phyloP scores from a whole-genome alignment of 2,888 invertebrate species.

The Xanthia togata region DNA sequence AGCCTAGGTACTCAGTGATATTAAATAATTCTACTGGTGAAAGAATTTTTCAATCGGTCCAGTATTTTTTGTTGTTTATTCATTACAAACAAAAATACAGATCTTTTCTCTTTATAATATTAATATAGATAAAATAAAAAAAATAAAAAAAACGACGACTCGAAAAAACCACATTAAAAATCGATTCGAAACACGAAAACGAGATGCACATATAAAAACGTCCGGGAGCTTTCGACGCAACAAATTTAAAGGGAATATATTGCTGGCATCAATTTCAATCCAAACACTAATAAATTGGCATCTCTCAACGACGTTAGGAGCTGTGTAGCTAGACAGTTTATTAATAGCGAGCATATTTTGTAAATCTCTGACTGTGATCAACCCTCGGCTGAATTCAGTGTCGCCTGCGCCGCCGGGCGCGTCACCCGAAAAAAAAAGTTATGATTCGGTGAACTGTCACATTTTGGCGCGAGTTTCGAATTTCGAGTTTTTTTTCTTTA shows the following conservation, averaged over 20 bases:
- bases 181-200: conserved; percentile 80
- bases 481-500: conserved; percentile 39
- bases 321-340: conserved; percentile 85
- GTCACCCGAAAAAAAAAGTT: conserved; percentile 82
- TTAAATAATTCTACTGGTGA: no score
- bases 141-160: conserved; percentile 46
- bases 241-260: conserved; percentile 89
- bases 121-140: neutral
- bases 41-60: no score
- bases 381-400: conserved; percentile 86
- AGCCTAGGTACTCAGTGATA: no score
- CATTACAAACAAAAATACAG: no score
- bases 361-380: conserved; percentile 84
- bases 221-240: conserved; percentile 85
- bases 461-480: conserved; percentile 67
- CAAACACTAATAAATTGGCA: conserved; percentile 90
- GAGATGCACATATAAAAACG: conserved; percentile 82
- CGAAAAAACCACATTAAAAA: conserved; percentile 66
- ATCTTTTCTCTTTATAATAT: no score
- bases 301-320: conserved; percentile 83
- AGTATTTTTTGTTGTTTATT: no score
- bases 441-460: conserved; percentile 70
- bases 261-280: conserved; percentile 89
- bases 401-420: conserved; percentile 80
- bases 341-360: conserved; percentile 88